These are phyloP conservation scores for Drosophila nigritarsus DNA, from an alignment of 2,888 invertebrate genomes.

Conservation along the genomic window DNA sequence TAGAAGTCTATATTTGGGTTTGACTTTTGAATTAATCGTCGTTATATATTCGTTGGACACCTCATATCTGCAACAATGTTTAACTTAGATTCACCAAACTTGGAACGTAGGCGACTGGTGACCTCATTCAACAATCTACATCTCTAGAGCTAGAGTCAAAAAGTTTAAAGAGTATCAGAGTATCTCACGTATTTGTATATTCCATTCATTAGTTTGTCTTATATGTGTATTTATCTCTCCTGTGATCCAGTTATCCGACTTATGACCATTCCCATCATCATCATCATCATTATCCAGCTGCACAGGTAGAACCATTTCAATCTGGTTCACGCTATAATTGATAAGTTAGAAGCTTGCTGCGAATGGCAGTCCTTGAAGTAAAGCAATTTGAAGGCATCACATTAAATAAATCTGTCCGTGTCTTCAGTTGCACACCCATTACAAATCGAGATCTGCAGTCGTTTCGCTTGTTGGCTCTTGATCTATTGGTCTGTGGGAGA, in stretches of 20 bases:
- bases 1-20: not conserved
- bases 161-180: not conserved
- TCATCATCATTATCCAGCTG: constrained; percentile 46
- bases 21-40: not conserved
- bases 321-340: constrained; percentile 42
- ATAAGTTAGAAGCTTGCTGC: constrained; percentile 30
- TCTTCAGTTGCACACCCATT: constrained; percentile 50
- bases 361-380: constrained; percentile 40
- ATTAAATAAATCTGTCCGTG: constrained; percentile 53
- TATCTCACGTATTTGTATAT: not conserved
- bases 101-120: not conserved
- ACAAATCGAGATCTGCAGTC: constrained; percentile 40
- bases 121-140: not conserved
- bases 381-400: constrained; percentile 33
- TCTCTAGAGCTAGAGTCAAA: not conserved
- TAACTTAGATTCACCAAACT: not conserved
- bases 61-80: not conserved
- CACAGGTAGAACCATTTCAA: constrained; percentile 32
- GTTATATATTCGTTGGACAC: not conserved
- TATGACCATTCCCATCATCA: constrained; percentile 43
- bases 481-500: constrained; percentile 44
- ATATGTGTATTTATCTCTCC: not conserved
- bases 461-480: constrained; percentile 19
- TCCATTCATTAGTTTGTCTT: not conserved
- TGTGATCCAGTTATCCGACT: constrained; percentile 26